These are phyloP conservation scores for Colletes gigas DNA, from an alignment of 1,140 invertebrate species.

Conservation along the genomic window DNA sequence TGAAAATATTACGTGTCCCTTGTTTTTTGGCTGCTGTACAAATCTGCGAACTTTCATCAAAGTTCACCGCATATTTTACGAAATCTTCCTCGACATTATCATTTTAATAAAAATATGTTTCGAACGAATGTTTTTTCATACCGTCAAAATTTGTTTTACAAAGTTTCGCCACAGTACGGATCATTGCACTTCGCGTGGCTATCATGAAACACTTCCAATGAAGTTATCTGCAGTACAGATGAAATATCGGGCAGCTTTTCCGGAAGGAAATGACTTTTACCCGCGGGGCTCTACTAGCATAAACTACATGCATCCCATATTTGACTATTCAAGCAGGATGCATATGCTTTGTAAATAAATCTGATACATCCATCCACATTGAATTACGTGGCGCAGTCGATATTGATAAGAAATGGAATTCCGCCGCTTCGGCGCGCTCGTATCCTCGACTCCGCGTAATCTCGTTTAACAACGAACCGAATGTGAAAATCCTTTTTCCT, in stretches of 20 bases:
- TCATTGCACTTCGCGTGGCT: too few species aligned
- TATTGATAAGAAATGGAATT: conserved; percentile 16
- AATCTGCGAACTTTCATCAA: too few species aligned
- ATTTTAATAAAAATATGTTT: too few species aligned
- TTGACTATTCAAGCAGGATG: neutral
- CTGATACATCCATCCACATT: neutral
- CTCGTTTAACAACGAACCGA: neutral
- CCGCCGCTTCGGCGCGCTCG: neutral
- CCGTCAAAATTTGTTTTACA: too few species aligned
- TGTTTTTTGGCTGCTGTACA: too few species aligned
- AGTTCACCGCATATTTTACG: too few species aligned
- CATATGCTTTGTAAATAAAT: neutral
- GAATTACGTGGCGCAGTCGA: neutral
- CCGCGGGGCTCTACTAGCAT: neutral
- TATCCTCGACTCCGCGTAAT: neutral
- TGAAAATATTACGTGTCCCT: too few species aligned
- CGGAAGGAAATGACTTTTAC: neutral
- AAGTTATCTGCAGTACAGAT: neutral
- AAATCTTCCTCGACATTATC: too few species aligned
- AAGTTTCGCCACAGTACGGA: too few species aligned
- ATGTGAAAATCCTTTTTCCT: neutral
- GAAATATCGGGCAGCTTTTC: neutral
- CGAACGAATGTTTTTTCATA: too few species aligned
- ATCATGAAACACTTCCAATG: neutral
- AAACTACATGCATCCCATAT: neutral